Evolutionary conservation across 2,888 invertebrate species (phyloP), one percentile per base, ranked within the genome.

Genomic region (Formica aserva): DNA sequence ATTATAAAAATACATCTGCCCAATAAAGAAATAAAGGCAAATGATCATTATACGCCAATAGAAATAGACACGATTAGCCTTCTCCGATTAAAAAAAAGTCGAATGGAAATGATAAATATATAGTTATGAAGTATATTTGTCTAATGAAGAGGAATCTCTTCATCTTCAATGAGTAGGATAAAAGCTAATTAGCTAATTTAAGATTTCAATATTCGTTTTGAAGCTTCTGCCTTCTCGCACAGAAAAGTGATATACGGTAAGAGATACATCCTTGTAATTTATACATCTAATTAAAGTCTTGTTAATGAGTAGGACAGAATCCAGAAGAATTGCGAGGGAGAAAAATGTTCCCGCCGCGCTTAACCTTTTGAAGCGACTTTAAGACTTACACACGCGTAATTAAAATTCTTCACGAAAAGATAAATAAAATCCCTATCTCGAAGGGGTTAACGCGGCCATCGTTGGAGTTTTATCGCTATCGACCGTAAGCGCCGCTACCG

Each of bases 341-440:
- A 80, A 55, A 48, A 71, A 15, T n/a, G n/a, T 77, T 67, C 41
- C 41, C 66, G 38, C 22, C n/a, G 38, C n/a, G n/a, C 18, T 35
- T n/a, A 38, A 38, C 38, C 9, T 75, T 18, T 63, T 11, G 41
- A 52, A 32, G 22, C 65, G 18, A 35, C 48, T 29, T 26, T 35
- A 26, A 55, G 52, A 66, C 55, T 41, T 71, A 80, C 45, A 18
- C 35, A 18, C 35, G 71, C 78, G 71, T 80, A 62, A 78, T 78
- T 80, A 80, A 80, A 80, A 80, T 80, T 80, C 71, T 71, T 80
- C 26, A 5, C 60, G 60, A 48, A 48, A 80, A 80, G 60, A 80
- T 71, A 60, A 57, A 71, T 80, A 69, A 71, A 80, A 65, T 62
- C 35, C 60, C 69, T 71, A 80, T 71, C 60, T 32, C 22, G 29